Evolutionary conservation across 2,797 vertebrate genomes (phyloP), one percentile per base, ranked within the genome.

Genomic region (Mormyrus proboscirostris): DNA sequence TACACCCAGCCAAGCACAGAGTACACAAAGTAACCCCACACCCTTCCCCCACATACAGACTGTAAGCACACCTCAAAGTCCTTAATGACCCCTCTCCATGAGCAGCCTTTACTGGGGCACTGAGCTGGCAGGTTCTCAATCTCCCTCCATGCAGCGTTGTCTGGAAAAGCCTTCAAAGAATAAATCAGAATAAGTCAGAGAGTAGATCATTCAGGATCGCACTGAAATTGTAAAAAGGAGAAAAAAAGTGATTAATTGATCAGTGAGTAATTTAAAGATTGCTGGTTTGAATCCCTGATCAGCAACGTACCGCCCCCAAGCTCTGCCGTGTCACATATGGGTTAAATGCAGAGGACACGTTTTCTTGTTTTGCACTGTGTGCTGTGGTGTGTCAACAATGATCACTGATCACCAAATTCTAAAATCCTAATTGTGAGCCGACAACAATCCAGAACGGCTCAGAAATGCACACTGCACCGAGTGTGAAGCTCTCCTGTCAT

Each of bases 141-240:
- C 93, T 99, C 98, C 88, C 98, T 94, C 0, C 98, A 97, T 0
- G 98, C 98, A 0, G 98, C 98, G 0, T 99, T 99, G 94, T 99
- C 98, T 33, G 98, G 97, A 92, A 99, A 99, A 0, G 97, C 98
- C 98, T 99, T 51, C 4, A 3, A 55, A 0, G 49, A 51, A 73
- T 16, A 57, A 9, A 10, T 2, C 19, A 38, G 16, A 14, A 5
- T 41, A 49, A 59, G 50, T 7, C 73, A 79, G 69, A 76, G 33
- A 79, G 73, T 8, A 79, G 33, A 79, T n/a, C 5, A 6, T 79
- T 79, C 38, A 62, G 44, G n/a, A 62, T 44, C 3, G 0, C n/a
- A 47, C n/a, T 88, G n/a, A 12, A 57, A 57, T 16, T n/a, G 55
- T 22, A 59, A n/a, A 57, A 19, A 57, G 16, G 53, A n/a, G 6